phyloP scores from a whole-genome alignment of 2,797 vertebrate genomes.

The Platyrinchus mystaceus region DNA sequence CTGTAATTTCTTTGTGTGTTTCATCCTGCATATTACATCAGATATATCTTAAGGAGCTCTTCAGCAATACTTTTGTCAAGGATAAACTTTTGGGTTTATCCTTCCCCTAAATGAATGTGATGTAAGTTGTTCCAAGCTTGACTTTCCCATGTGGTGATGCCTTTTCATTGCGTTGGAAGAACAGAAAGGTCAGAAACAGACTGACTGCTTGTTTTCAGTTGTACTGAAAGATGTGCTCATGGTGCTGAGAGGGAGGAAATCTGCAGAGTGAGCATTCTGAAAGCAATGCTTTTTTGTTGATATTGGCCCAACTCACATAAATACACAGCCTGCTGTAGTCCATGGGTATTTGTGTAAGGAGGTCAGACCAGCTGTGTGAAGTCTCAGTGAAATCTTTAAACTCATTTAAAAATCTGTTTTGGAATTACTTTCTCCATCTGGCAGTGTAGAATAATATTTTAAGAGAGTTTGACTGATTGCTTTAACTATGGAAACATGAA shows the following conservation, averaged over 20 bases:
- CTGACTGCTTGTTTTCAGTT: neutral
- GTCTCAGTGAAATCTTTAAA: neutral
- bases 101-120: neutral
- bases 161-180: neutral
- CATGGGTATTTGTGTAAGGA: neutral
- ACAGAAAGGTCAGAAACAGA: neutral
- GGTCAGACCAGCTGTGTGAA: constrained; percentile 5
- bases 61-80: neutral
- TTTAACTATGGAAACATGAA: neutral
- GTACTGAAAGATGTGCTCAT: neutral
- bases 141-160: neutral
- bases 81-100: neutral
- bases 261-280: neutral
- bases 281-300: neutral
- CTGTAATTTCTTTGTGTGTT: neutral
- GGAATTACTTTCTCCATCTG: constrained; percentile 10
- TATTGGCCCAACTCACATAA: neutral
- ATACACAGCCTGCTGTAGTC: neutral
- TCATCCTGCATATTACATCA: neutral
- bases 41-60: neutral
- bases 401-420: neutral
- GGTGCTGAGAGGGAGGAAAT: neutral
- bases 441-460: neutral
- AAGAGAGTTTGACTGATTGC: neutral
- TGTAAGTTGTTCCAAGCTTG: neutral